Base-by-base conservation (phyloP, 2,797 vertebrate species). In the Eospalax fontanierii region DNA sequence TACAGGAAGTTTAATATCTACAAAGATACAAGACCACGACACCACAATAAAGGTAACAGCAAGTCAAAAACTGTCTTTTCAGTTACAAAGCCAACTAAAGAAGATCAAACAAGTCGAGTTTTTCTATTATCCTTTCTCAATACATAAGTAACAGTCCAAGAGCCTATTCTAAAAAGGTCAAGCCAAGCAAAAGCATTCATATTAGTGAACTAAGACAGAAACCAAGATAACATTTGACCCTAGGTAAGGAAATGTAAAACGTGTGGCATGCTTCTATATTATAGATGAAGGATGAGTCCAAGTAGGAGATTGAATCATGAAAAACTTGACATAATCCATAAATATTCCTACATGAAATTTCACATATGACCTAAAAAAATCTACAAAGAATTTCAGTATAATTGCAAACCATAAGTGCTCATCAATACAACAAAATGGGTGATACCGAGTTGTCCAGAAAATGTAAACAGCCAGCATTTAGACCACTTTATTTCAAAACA, bases 1-100 rank as follows among this genome's bases (percentile, higher is more conserved):
- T 76, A 54, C 66, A 89, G 28, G 87, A 84, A 43, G 94, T 89
- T 91, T 90, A 87, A 84, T 83, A 88, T 33, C 63, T 35, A 54
- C 43, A 74, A 10, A 26, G 46, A 33, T 59, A 86, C 87, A 46
- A 81, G 74, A 74, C 80, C 50, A 95, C 21, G 46, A 78, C 33
- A 33, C 38, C 78, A 8, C 43, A 70, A 92, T 70, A 88, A 92
- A 96, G 65, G 63, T 74, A 89, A 88, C 11, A 80, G 40, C 40
- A 81, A 90, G 74, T 75, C 57, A 35, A 59, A 79, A 87, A 82
- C 30, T 75, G 71, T 46, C 54, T 16, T 68, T 18, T 82, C 74
- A 71, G 54, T 79, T 80, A 87, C 28, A 63, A 87, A 81, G n/a
- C 82, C 94, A 92, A 70, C 50, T 82, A 79, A n/a, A 43, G 35